Percentiles rank a stretch among this genome's conserved stretches.
Conservation (phyloP, 2,113 vertebrate species). For the Candoia aspera region DNA sequence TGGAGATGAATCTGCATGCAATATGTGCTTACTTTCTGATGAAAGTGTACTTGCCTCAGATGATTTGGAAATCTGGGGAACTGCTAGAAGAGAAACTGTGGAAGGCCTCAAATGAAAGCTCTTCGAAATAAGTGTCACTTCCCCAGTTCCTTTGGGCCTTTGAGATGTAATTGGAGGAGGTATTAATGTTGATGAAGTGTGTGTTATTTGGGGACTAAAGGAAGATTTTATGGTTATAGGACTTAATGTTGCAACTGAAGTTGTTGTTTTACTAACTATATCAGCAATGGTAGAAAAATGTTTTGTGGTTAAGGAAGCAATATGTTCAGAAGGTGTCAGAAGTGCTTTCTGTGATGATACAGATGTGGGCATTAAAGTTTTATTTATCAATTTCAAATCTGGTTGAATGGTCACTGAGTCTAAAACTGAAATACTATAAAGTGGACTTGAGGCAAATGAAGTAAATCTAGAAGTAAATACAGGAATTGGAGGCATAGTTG, state of each 20-base stretch:
- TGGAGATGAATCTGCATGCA: conserved; percentile 19
- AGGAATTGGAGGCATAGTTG: conserved; percentile 18
- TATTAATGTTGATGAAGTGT: not conserved
- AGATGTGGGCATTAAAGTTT: conserved; percentile 31
- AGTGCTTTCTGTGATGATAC: conserved; percentile 18
- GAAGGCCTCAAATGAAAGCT: conserved; percentile 23
- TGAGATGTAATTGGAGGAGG: not conserved
- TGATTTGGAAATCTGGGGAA: conserved; percentile 26
- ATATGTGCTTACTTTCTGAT: conserved; percentile 32
- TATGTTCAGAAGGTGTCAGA: not conserved
- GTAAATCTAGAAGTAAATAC: conserved; percentile 25
- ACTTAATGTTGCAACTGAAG: conserved; percentile 27
- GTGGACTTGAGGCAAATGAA: conserved; percentile 24
- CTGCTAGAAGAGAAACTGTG: conserved; percentile 13
- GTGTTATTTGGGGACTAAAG: conserved; percentile 4
- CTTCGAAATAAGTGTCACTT: conserved; percentile 9
- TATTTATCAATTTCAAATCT: conserved; percentile 21
- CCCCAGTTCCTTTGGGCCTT: conserved; percentile 19
- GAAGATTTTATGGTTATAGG: not conserved
- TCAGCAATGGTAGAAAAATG: conserved; percentile 27
- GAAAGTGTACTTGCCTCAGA: conserved; percentile 25
- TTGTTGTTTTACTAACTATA: conserved; percentile 6
- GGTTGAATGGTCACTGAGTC: conserved; percentile 13
- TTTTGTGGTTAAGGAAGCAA: conserved; percentile 22
- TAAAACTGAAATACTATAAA: conserved; percentile 27